These are phyloP conservation scores for Kryphioiulus occultus DNA, from an alignment of 2,888 invertebrate species.

Conservation along the genomic window DNA sequence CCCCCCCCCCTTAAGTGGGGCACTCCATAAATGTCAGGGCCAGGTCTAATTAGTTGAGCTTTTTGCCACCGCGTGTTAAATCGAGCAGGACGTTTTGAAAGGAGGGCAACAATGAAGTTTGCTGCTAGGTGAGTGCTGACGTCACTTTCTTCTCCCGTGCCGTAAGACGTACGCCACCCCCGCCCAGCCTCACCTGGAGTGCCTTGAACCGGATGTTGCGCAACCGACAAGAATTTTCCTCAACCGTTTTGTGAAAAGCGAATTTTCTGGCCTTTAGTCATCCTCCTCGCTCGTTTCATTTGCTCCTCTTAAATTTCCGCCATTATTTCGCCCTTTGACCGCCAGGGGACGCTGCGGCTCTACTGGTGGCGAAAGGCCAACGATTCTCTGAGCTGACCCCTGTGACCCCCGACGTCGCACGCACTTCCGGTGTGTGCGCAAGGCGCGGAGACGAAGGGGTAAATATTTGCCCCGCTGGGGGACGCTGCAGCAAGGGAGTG, in stretches of 20 bases:
- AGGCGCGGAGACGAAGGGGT: neutral
- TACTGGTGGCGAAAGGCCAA: neutral
- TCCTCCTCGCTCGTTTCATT: no score
- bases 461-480: neutral
- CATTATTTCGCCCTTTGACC: neutral
- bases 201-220: slow-evolving; percentile 23
- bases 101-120: neutral
- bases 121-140: neutral
- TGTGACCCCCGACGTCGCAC: neutral
- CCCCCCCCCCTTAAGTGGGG: neutral
- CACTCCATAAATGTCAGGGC: neutral
- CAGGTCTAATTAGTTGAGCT: neutral
- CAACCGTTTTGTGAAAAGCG: neutral
- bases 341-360: neutral
- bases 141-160: neutral
- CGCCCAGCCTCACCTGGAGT: neutral
- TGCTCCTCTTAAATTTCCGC: neutral
- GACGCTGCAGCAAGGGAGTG: neutral
- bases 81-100: neutral
- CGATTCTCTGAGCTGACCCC: neutral
- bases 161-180: slow-evolving; percentile 4
- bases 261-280: neutral
- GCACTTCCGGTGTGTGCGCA: neutral
- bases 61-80: neutral
- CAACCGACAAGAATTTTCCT: neutral